Evolutionary conservation across 2,113 vertebrate genomes (phyloP).

Genomic region (Procavia capensis): DNA sequence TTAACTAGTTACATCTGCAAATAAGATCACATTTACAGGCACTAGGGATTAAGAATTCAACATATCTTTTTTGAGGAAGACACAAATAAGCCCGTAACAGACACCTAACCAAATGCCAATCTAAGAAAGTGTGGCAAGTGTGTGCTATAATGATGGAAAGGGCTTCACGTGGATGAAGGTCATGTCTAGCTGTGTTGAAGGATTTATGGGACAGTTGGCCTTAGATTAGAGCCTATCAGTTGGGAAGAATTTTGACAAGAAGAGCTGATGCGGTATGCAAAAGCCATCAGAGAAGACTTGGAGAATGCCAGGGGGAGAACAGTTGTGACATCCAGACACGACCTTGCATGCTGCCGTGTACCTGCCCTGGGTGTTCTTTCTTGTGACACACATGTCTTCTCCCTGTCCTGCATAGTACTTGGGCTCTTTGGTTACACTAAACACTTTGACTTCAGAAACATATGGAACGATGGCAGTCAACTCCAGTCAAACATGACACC

Average conservation of each 20-base stretch:
- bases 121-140: rapidly evolving
- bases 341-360: neutral
- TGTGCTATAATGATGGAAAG: rapidly evolving
- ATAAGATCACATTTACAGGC: neutral
- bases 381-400: neutral
- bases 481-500: rapidly evolving
- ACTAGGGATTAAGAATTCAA: too few relatives aligned
- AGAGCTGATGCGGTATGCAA: too few relatives aligned
- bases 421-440: rapidly evolving
- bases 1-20: neutral
- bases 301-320: rapidly evolving
- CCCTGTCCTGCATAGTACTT: rapidly evolving
- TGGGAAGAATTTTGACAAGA: neutral
- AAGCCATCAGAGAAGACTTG: rapidly evolving
- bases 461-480: neutral
- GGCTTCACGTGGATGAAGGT: neutral
- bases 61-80: neutral
- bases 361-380: neutral
- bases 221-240: rapidly evolving
- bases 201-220: rapidly evolving
- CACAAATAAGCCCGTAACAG: neutral
- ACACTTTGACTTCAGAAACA: neutral
- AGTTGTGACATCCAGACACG: neutral
- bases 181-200: rapidly evolving
- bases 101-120: rapidly evolving